Base-by-base conservation (phyloP, 2,113 vertebrate species). In the Sceloporus tristichus region DNA sequence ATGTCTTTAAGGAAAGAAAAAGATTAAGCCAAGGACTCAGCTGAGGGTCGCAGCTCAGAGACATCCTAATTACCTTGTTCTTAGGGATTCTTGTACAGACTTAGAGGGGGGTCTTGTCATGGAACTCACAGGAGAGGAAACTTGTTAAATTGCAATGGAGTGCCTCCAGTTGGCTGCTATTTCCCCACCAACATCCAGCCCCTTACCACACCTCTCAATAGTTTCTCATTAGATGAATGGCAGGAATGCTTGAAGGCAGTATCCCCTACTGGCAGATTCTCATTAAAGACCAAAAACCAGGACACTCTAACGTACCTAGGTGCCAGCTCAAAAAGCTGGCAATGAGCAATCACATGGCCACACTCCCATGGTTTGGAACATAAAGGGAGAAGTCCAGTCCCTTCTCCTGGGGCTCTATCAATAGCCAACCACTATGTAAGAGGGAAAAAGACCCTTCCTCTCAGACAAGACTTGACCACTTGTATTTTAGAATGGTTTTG, bases 21-120 rank as follows among this genome's bases (percentile, higher is more conserved):
- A 95, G 93, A 96, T 96, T 96, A 96, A 94, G 93, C 95, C 95
- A 95, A 96, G 95, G 95, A 96, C 95, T 94, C 94, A 90, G 92
- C 93, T 95, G 92, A 94, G 94, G 95, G 94, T 94, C 89, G 29
- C 88, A 94, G 92, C 94, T 94, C 93, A 92, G 90, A 95, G 95
- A 95, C 91, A 94, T 95, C 94, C 95, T 96, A 96, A 96, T 96
- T 93, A 95, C 94, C 92, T 94, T 91, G 92, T 95, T 95, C 94
- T 92, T 94, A 94, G 76, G 93, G 92, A 95, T 95, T 94, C 94
- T 85, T 91, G 91, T 40, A 90, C 89, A 87, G 94, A 90, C 92
- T 90, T 91, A 59, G 87, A 93, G 84, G 93, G 91, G 95, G 93
- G 92, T 93, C 95, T 95, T 90, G 90, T 92, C 94, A 92, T 79